A percentile compares a stretch with the other conserved stretches of the same genome.
Evolutionary conservation across 2,888 invertebrate species (phyloP).

Genomic region (Chrysolina oricalcia): DNA sequence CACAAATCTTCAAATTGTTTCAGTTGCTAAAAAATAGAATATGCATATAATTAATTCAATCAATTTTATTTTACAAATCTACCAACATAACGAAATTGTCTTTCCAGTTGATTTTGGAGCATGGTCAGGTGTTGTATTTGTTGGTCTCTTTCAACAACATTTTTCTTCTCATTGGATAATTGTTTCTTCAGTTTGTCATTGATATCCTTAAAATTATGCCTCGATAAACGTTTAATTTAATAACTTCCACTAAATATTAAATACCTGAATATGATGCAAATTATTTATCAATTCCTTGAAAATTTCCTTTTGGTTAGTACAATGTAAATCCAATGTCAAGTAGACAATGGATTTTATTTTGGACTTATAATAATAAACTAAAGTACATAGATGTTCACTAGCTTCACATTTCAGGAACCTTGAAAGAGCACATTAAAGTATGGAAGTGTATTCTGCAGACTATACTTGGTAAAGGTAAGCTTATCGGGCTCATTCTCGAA

Average conservation of each 20-base stretch:
- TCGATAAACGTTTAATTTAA: slow-evolving; percentile 27
- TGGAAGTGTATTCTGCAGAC: too few relatives aligned
- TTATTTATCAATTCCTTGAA: slow-evolving; percentile 66
- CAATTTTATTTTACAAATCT: slow-evolving; percentile 14
- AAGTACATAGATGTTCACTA: slow-evolving; percentile 59
- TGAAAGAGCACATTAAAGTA: slow-evolving; percentile 22
- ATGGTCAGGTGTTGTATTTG: slow-evolving; percentile 55
- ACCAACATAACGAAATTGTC: slow-evolving; percentile 52
- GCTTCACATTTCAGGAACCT: slow-evolving; percentile 66
- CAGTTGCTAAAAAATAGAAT: slow-evolving; percentile 43
- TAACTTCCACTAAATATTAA: slow-evolving; percentile 19
- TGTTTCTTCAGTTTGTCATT: slow-evolving; percentile 60
- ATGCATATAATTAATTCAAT: background rate
- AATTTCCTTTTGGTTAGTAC: slow-evolving; percentile 68
- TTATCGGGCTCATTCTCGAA: too few relatives aligned
- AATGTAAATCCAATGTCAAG: slow-evolving; percentile 64
- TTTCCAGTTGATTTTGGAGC: slow-evolving; percentile 55
- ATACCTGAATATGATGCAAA: slow-evolving; percentile 62
- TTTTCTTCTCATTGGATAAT: slow-evolving; percentile 56
- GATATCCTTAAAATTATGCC: slow-evolving; percentile 43
- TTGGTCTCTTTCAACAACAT: slow-evolving; percentile 60
- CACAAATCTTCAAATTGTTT: slow-evolving; percentile 44
- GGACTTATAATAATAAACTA: slow-evolving; percentile 68
- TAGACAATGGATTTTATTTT: slow-evolving; percentile 68
- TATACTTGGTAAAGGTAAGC: too few relatives aligned